Evolutionary conservation across 2,888 invertebrate genomes (phyloP).

Genomic region (Megastigmus dorsalis): DNA sequence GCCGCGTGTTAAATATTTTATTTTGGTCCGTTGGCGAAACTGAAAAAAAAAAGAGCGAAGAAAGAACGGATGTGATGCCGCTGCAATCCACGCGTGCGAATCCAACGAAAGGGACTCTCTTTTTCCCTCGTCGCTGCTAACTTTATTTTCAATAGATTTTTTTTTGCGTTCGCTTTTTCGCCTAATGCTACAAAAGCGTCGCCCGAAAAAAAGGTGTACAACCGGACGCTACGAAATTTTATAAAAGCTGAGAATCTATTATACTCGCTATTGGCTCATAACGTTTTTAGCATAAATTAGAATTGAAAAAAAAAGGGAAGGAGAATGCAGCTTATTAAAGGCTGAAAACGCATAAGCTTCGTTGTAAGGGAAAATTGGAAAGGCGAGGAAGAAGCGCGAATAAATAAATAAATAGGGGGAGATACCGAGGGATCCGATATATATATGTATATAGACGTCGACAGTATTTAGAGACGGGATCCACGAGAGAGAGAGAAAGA

Average conservation of each 20-base stretch:
- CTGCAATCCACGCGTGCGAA: background rate
- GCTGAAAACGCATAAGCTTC: constrained; percentile 1
- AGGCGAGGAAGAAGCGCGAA: background rate
- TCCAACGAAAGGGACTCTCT: background rate
- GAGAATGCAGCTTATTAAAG: too few relatives aligned
- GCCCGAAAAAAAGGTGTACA: too few relatives aligned
- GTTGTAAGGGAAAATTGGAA: constrained; percentile 19
- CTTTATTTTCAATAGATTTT: constrained; percentile 2
- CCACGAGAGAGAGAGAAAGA: background rate
- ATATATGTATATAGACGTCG: too few relatives aligned
- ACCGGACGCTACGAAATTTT: too few relatives aligned
- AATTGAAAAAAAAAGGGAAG: too few relatives aligned
- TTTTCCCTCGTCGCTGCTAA: background rate
- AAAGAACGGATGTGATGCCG: background rate
- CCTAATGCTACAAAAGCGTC: too few relatives aligned
- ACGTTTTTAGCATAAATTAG: too few relatives aligned
- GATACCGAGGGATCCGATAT: too few relatives aligned
- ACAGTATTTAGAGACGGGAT: constrained; percentile 30
- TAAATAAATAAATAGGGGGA: constrained; percentile 22
- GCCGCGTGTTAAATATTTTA: constrained; percentile 40
- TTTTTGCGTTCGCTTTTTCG: too few relatives aligned
- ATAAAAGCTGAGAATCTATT: too few relatives aligned
- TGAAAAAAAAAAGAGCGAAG: too few relatives aligned
- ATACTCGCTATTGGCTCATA: too few relatives aligned
- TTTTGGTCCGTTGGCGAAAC: background rate